phyloP scores from a whole-genome alignment of 2,888 invertebrate species.

The Thecocarcelia acutangulata region DNA sequence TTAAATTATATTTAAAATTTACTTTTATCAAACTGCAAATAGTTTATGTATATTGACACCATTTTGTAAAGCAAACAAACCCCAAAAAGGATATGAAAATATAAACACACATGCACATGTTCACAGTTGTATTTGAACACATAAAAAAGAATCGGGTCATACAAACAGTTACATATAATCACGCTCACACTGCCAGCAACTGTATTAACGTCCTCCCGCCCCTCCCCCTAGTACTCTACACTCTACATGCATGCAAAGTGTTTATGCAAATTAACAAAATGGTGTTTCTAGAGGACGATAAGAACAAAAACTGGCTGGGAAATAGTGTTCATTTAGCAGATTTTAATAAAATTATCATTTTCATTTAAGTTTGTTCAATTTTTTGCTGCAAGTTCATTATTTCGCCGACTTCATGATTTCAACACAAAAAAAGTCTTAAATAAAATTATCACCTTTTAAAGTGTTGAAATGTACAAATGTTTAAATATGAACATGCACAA shows the following conservation, averaged over 20 bases:
- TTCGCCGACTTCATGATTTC: constrained; percentile 1
- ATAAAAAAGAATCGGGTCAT: constrained; percentile 24
- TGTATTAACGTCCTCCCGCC: neutral
- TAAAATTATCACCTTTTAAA: constrained; percentile 49
- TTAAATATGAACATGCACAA: neutral
- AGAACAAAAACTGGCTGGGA: constrained; percentile 14
- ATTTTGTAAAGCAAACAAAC: constrained; percentile 50
- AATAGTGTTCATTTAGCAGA: constrained; percentile 49
- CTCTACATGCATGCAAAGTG: constrained; percentile 29
- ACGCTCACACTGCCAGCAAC: too few relatives aligned
- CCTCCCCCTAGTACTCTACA: neutral
- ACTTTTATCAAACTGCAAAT: constrained; percentile 25
- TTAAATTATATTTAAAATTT: constrained; percentile 29
- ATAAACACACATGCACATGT: neutral
- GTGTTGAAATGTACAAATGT: constrained; percentile 5
- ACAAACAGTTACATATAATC: constrained; percentile 19
- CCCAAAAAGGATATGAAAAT: constrained; percentile 30
- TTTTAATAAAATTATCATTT: constrained; percentile 56
- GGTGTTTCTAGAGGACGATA: constrained; percentile 6
- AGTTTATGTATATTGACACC: constrained; percentile 44
- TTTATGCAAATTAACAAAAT: constrained; percentile 61
- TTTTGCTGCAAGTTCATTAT: constrained; percentile 26
- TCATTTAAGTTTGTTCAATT: neutral
- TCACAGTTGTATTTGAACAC: neutral
- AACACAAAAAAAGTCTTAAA: constrained; percentile 15